Percentiles rank a stretch among this genome's conserved stretches.
phyloP scores from a whole-genome alignment of 2,113 vertebrate species.

The Oncorhynchus masou region DNA sequence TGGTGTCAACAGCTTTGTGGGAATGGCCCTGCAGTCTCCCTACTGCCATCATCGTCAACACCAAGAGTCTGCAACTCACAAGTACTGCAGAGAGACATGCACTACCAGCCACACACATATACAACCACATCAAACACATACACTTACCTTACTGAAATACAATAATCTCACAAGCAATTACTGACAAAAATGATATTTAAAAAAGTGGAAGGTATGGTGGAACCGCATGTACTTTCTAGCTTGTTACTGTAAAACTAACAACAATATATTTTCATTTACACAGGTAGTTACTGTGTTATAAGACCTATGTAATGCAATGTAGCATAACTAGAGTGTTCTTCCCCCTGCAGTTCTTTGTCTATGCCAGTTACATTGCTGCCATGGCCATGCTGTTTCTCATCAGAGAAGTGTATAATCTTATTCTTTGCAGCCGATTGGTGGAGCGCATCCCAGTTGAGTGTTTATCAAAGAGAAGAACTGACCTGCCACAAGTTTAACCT shows the following conservation, averaged over 20 bases:
- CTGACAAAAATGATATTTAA: background rate
- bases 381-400: slow-evolving; percentile 49
- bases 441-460: background rate
- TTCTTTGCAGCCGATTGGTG: background rate
- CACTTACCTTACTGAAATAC: background rate
- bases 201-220: too few species aligned
- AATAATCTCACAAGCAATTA: background rate
- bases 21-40: slow-evolving; percentile 78
- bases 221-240: background rate
- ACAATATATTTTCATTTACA: background rate
- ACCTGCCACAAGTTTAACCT: background rate
- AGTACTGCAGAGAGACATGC: slow-evolving; percentile 53
- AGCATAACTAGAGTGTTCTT: background rate
- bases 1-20: slow-evolving; percentile 82
- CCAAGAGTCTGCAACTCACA: slow-evolving; percentile 79
- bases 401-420: slow-evolving; percentile 28
- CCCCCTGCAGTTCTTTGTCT: slow-evolving; percentile 41
- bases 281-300: background rate
- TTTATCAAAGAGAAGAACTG: slow-evolving; percentile 3
- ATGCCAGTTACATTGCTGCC: slow-evolving; percentile 33
- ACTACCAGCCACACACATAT: background rate
- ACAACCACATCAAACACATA: background rate
- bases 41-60: slow-evolving; percentile 79
- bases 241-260: background rate
- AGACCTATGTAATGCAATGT: background rate